Conservation (phyloP, 2,113 vertebrate species). For the Leptosomus discolor region DNA sequence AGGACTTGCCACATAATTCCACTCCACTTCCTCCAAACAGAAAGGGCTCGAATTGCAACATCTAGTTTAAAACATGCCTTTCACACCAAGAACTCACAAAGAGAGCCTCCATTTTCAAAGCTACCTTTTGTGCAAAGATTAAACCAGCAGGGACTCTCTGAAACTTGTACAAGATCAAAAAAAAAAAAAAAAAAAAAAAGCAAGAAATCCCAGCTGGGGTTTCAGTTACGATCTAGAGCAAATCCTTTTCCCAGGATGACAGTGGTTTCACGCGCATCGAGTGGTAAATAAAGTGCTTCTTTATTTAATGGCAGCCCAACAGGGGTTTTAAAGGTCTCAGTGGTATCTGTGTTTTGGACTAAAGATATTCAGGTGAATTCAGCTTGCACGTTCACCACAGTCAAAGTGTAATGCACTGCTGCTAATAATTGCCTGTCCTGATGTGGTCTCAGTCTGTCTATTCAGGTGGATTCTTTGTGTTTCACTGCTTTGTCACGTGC, state of each 20-base stretch:
- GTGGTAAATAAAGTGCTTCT: neutral
- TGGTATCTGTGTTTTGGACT: neutral
- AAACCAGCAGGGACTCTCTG: neutral
- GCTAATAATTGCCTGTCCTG: neutral
- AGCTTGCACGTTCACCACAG: neutral
- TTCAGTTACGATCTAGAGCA: neutral
- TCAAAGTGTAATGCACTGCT: neutral
- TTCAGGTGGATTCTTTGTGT: neutral
- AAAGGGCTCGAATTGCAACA: neutral
- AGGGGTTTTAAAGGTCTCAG: neutral
- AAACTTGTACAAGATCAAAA: neutral
- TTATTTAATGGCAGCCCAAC: neutral
- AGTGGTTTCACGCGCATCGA: neutral
- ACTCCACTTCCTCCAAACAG: neutral
- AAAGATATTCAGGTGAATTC: neutral
- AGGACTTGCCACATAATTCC: neutral
- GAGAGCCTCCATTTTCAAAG: neutral
- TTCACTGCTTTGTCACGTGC: neutral
- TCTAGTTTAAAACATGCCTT: neutral
- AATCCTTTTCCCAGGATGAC: neutral
- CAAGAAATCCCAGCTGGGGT: neutral
- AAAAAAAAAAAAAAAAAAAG: neutral
- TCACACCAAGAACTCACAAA: neutral
- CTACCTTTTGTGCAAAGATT: neutral
- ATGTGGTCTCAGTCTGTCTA: neutral